Evolutionary conservation across 2,113 vertebrate genomes (phyloP).

Genomic region (Otus sunia): DNA sequence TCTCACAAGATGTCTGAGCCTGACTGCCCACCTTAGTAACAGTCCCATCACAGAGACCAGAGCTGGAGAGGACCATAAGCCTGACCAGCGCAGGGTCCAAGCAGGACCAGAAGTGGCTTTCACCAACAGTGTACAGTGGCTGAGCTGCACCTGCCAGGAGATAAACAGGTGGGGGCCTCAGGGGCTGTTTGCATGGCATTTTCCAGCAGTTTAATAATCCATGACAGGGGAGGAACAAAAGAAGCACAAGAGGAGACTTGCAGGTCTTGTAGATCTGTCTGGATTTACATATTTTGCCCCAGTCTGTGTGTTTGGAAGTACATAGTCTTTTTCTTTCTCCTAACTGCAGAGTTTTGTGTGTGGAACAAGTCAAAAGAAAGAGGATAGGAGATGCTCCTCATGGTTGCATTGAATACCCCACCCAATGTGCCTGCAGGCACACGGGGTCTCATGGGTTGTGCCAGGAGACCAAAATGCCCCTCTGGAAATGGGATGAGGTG

Average conservation of each 20-base stretch:
- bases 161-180: not conserved
- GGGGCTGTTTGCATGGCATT: not conserved
- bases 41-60: not conserved
- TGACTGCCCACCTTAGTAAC: no score
- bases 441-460: not conserved
- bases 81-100: not conserved
- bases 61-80: not conserved
- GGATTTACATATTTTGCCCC: not conserved
- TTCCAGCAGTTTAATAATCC: not conserved
- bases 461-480: not conserved
- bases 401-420: not conserved
- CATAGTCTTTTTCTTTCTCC: not conserved
- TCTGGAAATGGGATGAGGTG: not conserved
- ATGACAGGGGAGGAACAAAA: not conserved
- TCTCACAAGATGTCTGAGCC: not conserved
- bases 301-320: not conserved
- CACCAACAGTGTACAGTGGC: not conserved
- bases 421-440: accelerated
- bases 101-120: not conserved
- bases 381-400: no score
- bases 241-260: not conserved
- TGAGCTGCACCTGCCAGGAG: not conserved
- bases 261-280: not conserved
- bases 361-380: not conserved
- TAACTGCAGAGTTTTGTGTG: not conserved